Evolutionary conservation across 2,888 invertebrate species (phyloP), one percentile per base, ranked within the genome.

Genomic region (Chouioia cunea): DNA sequence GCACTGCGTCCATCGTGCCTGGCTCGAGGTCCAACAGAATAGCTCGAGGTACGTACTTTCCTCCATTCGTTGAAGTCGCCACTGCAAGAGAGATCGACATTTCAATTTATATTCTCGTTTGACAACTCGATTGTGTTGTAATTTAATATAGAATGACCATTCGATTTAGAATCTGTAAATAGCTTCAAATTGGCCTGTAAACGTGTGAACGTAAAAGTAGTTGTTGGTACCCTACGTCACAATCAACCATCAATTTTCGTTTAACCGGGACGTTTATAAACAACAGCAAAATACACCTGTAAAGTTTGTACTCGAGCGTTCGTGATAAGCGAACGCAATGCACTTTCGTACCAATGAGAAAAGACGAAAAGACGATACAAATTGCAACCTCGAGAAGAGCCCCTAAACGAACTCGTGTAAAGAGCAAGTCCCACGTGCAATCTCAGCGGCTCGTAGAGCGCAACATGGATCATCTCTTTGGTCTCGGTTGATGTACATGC

Each of bases 1-100:
- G 87, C 0, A 92, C 91, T 0, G 90, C 89, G 81, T 92, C 91
- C 91, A 92, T 92, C 22, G 91, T 91, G 4, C 91, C 91, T 0
- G 91, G 91, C 79, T 92, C 91, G 75, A 92, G 83, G 77, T 92
- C 91, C 56, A 92, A 87, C 10, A 92, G 84, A 50, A 91, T 87
- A 6, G 91, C 90, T 50, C 91, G 83, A 0, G 91, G 91, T 14
- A 91, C 91, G 80, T 90, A 91, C 82, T 91, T 91, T 18, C 89
- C 89, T 18, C 90, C 91, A 75, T 91, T 91, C 59, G 91, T 86
- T 64, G 87, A 86, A 23, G 89, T 88, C 46, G 89, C 89, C 58
- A 89, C 90, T 90, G 87, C 0, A 78, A 81, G 6, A 36, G 36
- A 1, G 10, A 36, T n/a, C n/a, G 48, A 48, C 15, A 48, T 18